Base-by-base conservation (phyloP, 2,797 vertebrate genomes). In the Champsocephalus esox region DNA sequence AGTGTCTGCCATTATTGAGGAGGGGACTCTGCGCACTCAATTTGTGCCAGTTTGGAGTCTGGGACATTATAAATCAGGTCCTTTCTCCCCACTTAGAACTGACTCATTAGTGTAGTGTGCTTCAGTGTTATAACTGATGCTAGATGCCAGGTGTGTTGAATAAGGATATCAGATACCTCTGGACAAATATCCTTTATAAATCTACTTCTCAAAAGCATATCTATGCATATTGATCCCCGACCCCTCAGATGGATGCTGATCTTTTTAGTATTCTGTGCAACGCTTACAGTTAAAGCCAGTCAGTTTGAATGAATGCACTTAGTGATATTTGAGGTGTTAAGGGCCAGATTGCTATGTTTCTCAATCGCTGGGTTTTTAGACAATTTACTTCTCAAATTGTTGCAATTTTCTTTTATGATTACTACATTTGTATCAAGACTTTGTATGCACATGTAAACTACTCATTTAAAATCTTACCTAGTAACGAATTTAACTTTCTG, bases 41-140 rank as follows among this genome's bases (percentile, higher is more conserved):
- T 80, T 59, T 5, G 0, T 51, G 68, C 56, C 78, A 54, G 34
- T 63, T 59, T 60, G 61, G 46, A 19, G 77, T 41, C 63, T 57
- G 28, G 24, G 56, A 75, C 28, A 28, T 28, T 28, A 28, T 28
- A 28, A 80, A 72, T 58, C 56, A 66, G 80, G 61, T 67, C 68
- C 73, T 73, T 70, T 73, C 80, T 70, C 80, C 73, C 24, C 71
- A 59, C 56, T 59, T 12, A 66, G 58, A 58, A 19, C 21, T 3
- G n/a, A 59, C 14, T 11, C 45, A 24, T 6, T 51, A 43, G 17
- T 28, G 28, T 3, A 3, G 43, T 51, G 44, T 17, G 19, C 46
- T 60, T 70, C 9, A 21, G 49, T 49, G 43, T 49, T 64, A 65
- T 55, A 46, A 24, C 48, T 32, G 32, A 10, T 5, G 1, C 44